Base-by-base conservation (phyloP, 2,888 invertebrate genomes). In the Meloe dianella region DNA sequence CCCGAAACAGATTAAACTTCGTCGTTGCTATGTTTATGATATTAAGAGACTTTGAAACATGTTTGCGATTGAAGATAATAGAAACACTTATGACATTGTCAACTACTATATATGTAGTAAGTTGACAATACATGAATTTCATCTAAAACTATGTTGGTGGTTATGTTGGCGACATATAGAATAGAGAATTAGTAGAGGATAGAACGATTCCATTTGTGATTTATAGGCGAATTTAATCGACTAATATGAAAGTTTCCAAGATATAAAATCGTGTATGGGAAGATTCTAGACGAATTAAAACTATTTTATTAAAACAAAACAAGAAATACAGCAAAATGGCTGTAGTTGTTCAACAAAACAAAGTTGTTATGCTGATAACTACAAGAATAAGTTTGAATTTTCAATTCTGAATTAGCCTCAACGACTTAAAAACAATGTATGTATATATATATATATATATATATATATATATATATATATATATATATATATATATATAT, bases 21-120 rank as follows among this genome's bases (percentile, higher is more conserved):
- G 47, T 47, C 17, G 8, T 47, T 38, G 12, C 14, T 20, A 47
- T 47, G 17, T 47, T 17, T 17, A 47, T 47, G 20, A 47, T 47
- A 47, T 17, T 47, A 47, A 47, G 47, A 8, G 20, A 47, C 17
- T 20, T 20, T n/a, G 47, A 47, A 47, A 47, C 47, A 47, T 47
- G 47, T 47, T 47, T 47, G 20, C 47, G 47, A 47, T 47, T 47
- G 47, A 47, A 47, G 47, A 47, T 47, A 47, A 47, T 47, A 17
- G 47, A 47, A 47, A 47, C 47, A 47, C 20, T 47, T 47, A 47
- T 47, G 47, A 47, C 47, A 47, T 20, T 47, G 47, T 47, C 20
- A 20, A 47, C 47, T 47, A 20, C 17, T 7, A 47, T 38, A 38
- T n/a, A 38, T 4, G 38, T n/a, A 38, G 38, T 38, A 38, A n/a